Base-by-base conservation (phyloP, 1,140 invertebrate species). In the Marisa cornuarietis region DNA sequence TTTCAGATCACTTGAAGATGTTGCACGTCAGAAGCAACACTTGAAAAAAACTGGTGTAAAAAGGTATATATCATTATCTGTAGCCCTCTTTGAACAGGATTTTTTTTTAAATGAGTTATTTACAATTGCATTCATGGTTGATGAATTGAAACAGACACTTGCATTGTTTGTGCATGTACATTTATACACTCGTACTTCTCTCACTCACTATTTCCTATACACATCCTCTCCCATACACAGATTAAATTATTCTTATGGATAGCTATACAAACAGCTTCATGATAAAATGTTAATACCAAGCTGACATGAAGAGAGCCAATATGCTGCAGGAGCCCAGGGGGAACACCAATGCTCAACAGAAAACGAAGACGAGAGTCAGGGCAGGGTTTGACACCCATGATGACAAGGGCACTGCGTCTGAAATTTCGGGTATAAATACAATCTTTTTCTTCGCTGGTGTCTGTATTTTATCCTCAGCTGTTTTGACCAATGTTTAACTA, bases 261-360 rank as follows among this genome's bases (percentile, higher is more conserved):
- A 63, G 8, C 66, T 22, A 76, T 22, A 65, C 26, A 76, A 16
- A 76, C 63, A 62, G 10, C 26, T 3, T 31, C 24, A 71, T 31
- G 31, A 71, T 42, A 71, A 58, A 6, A 58, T 11, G 54, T 58
- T 18, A 11, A 18, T 58, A 18, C 11, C 16, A 68, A 31, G n/a
- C 65, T 16, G 65, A 68, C 11, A 13, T 68, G 22, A 68, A 24
- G 22, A 31, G 6, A 68, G 11, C 22, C 13, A 68, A 13, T 68
- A 14, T 68, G n/a, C 11, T 76, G 18, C 76, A 85, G 84, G 54
- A 85, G 84, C 74, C 84, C 84, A 9, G 84, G 84, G 11, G 84
- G 84, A 18, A 85, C 84, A 20, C 84, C 84, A 26, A 66, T 81
- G 20, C 54, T 77, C 10, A 74, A 80, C 54, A 76, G 72, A 11